phyloP scores from a whole-genome alignment of 2,888 invertebrate species.

The Drosophila paramelanica region DNA sequence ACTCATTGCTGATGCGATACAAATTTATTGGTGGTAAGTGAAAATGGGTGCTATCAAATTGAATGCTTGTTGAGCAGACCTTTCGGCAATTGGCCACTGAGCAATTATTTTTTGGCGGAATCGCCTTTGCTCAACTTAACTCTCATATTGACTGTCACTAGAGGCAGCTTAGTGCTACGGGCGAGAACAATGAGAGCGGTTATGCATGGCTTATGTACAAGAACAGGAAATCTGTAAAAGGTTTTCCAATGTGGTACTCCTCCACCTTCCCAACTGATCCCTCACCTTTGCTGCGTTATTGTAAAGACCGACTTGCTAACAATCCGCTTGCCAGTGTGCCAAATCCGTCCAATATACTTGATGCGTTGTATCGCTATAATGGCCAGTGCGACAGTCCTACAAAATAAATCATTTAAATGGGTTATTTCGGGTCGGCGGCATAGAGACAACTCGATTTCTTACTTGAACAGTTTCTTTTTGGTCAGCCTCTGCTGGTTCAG shows the following conservation, averaged over 20 bases:
- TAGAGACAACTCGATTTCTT: constrained; percentile 34
- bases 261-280: background rate
- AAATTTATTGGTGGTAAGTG: constrained; percentile 20
- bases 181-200: constrained; percentile 48
- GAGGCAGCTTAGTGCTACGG: constrained; percentile 73
- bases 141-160: constrained; percentile 82
- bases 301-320: constrained; percentile 86
- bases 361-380: constrained; percentile 88
- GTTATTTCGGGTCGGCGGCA: background rate
- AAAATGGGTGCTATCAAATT: constrained; percentile 25
- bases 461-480: constrained; percentile 84
- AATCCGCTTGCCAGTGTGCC: constrained; percentile 87
- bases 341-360: constrained; percentile 88
- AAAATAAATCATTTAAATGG: constrained; percentile 36
- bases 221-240: constrained; percentile 6
- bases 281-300: constrained; percentile 84
- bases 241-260: background rate
- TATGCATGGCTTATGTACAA: constrained; percentile 60
- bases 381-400: constrained; percentile 86
- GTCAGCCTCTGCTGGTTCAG: constrained; percentile 50
- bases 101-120: constrained; percentile 64
- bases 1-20: constrained; percentile 18
- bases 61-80: constrained; percentile 55
- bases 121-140: constrained; percentile 78
- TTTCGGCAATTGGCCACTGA: constrained; percentile 40